These are phyloP conservation scores for Scaptomyza cyrtandrae DNA, from an alignment of 2,888 invertebrate genomes.

Conservation along the genomic window DNA sequence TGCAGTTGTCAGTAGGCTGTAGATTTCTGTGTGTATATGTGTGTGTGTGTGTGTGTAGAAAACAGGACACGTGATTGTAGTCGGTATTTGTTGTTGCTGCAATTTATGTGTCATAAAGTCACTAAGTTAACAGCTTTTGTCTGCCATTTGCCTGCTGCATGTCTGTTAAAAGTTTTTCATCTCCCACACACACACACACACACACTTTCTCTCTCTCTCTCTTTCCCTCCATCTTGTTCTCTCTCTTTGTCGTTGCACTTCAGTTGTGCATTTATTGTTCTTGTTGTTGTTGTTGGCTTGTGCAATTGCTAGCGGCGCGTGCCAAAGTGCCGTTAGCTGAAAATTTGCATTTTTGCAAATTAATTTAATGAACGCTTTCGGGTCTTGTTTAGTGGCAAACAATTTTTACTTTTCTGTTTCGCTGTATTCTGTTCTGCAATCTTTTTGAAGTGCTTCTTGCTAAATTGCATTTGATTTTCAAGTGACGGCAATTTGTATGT, in stretches of 20 bases:
- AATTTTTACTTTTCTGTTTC: constrained; percentile 12
- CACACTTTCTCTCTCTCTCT: neutral
- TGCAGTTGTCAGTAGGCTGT: constrained; percentile 56
- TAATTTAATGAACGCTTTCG: constrained; percentile 79
- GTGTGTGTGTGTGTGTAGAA: constrained; percentile 10
- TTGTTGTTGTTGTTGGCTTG: constrained; percentile 25
- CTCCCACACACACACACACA: constrained; percentile 7
- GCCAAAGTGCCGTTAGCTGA: constrained; percentile 75
- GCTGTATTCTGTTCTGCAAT: constrained; percentile 2
- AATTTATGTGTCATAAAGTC: constrained; percentile 84
- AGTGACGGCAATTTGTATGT: constrained; percentile 46
- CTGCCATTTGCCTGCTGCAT: constrained; percentile 68
- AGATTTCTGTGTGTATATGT: constrained; percentile 7
- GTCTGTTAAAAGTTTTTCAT: constrained; percentile 39
- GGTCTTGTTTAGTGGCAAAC: constrained; percentile 70
- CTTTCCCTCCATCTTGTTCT: neutral
- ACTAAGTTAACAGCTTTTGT: constrained; percentile 80
- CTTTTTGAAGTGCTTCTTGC: constrained; percentile 34
- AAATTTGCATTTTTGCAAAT: constrained; percentile 80
- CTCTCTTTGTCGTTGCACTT: constrained; percentile 44
- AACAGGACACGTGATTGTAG: constrained; percentile 51
- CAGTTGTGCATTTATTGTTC: constrained; percentile 27
- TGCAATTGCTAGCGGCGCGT: constrained; percentile 63
- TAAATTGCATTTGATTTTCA: constrained; percentile 64
- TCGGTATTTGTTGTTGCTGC: constrained; percentile 63